Evolutionary conservation across 2,113 vertebrate species (phyloP).

Genomic region (Vimba vimba): DNA sequence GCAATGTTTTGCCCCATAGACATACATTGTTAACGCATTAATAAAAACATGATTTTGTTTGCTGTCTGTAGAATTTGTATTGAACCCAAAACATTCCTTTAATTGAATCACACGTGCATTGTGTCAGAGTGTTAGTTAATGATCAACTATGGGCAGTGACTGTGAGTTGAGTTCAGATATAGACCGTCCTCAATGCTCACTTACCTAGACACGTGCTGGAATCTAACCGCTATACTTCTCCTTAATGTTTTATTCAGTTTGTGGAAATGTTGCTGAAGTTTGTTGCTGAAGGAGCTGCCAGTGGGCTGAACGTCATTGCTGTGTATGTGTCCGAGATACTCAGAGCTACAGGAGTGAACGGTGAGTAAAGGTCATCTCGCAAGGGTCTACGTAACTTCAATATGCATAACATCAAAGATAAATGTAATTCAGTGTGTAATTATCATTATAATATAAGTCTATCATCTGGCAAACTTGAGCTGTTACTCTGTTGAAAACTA

Average conservation of each 20-base stretch:
- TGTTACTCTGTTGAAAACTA: not conserved
- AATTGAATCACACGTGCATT: conserved; percentile 2
- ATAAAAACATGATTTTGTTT: not conserved
- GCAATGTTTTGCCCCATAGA: not conserved
- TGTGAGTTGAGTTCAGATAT: conserved; percentile 21
- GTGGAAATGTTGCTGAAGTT: conserved; percentile 71
- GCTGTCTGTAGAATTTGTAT: not conserved
- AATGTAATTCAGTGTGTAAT: not conserved
- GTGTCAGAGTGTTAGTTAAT: conserved; percentile 40
- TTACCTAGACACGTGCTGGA: not conserved
- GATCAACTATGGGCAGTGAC: conserved; percentile 17
- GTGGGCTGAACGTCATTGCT: conserved; percentile 78
- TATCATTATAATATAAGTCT: not conserved
- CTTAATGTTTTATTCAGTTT: conserved; percentile 61
- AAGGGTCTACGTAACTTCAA: not conserved
- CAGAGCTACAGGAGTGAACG: conserved; percentile 73
- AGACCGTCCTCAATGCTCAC: not conserved
- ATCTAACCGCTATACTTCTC: not conserved
- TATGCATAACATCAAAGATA: not conserved
- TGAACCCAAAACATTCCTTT: not conserved
- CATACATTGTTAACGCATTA: not conserved
- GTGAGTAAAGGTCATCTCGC: conserved; percentile 61
- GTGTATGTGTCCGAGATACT: conserved; percentile 78
- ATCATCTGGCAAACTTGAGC: not conserved
- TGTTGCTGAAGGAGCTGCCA: conserved; percentile 77